Conservation (phyloP, 1,140 invertebrate genomes). For the Drosophila repleta region DNA sequence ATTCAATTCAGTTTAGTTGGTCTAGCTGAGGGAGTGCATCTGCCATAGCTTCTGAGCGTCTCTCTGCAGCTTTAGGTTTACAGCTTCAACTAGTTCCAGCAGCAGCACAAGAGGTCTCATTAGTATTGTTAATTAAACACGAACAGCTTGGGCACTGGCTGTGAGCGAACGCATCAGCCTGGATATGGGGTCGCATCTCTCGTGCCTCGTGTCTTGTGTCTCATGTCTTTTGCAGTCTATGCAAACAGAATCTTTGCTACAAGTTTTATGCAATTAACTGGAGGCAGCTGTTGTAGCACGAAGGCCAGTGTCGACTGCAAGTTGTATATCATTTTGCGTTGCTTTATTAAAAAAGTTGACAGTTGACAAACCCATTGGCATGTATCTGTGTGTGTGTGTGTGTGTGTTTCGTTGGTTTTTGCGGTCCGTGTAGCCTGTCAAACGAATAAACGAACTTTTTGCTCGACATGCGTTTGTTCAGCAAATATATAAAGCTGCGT, state of each 20-base stretch:
- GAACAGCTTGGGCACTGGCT: slow-evolving; percentile 4
- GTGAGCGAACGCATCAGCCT: too few species aligned
- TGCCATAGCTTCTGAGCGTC: too few species aligned
- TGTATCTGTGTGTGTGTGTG: slow-evolving; percentile 21
- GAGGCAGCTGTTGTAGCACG: slow-evolving; percentile 11
- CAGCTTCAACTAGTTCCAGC: neutral
- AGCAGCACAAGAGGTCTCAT: slow-evolving; percentile 24
- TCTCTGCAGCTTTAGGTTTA: too few species aligned
- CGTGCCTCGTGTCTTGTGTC: too few species aligned
- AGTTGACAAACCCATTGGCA: slow-evolving; percentile 77
- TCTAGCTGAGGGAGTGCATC: too few species aligned
- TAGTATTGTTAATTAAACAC: slow-evolving; percentile 28
- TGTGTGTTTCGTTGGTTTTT: slow-evolving; percentile 69
- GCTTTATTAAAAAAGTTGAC: slow-evolving; percentile 79
- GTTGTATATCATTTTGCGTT: slow-evolving; percentile 66
- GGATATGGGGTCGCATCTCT: too few species aligned
- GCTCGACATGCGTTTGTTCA: slow-evolving; percentile 40
- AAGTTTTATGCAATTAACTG: slow-evolving; percentile 44
- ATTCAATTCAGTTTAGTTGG: too few species aligned
- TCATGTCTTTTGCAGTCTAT: slow-evolving; percentile 16
- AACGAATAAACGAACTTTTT: slow-evolving; percentile 56
- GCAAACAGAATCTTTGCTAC: slow-evolving; percentile 44
- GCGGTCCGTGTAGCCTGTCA: slow-evolving; percentile 75
- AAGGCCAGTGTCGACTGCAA: slow-evolving; percentile 30
- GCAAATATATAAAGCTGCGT: slow-evolving; percentile 9